Base-by-base conservation (phyloP, 2,113 vertebrate genomes). In the Sylvietta virens region DNA sequence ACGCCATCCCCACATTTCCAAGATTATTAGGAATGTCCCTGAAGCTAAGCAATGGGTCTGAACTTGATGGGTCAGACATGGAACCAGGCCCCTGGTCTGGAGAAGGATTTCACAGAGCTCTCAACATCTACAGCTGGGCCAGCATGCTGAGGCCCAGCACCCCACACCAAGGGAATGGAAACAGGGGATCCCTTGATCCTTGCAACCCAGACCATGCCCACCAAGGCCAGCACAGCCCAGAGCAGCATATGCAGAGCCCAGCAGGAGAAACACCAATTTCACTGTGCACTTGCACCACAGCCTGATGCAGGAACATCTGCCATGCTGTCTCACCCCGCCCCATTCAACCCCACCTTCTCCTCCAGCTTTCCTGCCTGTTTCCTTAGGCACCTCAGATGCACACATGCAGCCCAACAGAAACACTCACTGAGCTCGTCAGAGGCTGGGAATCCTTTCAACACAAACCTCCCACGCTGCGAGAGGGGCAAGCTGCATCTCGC, bases 151-250 rank as follows among this genome's bases (percentile, higher is more conserved):
- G 35, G 50, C 21, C 22, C 50, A 83, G 18, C 15, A 56, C 31
- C 18, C n/a, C 15, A 42, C 15, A 26, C 5, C 3, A 2, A 69
- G 48, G 45, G 26, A 81, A 73, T 0, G 0, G 40, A 31, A 82
- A 19, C 42, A 65, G 39, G 8, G 37, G 5, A 82, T 71, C 42
- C 42, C 6, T 9, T 27, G 16, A 69, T 61, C 33, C 15, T 65
- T 70, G 42, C 37, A 69, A 53, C 10, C 27, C 27, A 40, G 47
- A 33, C 16, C 45, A 39, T 27, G 30, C 10, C 3, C 4, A 16
- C 23, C 53, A 60, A 84, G 33, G 50, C 61, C 48, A 37, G 28
- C 23, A 48, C 4, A 86, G 53, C 26, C 61, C 42, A 72, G 45
- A 61, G 58, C 33, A 69, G 26, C 14, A 50, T 5, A 11, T 13